Conservation (phyloP, 1,140 invertebrate species). For the Protaetia brevitarsis region DNA sequence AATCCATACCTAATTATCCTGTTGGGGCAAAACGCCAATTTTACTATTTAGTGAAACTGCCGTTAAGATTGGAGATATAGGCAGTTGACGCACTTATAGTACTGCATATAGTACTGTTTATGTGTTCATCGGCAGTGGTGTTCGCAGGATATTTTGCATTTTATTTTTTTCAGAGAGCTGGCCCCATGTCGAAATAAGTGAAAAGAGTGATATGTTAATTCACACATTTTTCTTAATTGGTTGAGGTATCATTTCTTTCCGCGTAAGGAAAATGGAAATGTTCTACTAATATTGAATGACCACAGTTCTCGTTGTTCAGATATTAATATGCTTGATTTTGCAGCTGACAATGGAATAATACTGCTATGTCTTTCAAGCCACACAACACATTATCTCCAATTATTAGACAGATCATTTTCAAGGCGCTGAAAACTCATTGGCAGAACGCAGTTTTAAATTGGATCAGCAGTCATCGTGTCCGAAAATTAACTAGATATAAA, state of each 20-base stretch:
- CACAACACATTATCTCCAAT: slow-evolving; percentile 33
- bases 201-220: slow-evolving; percentile 30
- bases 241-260: slow-evolving; percentile 25
- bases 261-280: slow-evolving; percentile 17
- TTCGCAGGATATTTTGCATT: no score
- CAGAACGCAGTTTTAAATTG: slow-evolving; percentile 2
- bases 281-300: slow-evolving; percentile 21
- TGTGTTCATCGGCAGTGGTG: no score
- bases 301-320: not conserved
- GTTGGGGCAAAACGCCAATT: no score
- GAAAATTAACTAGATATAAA: slow-evolving; percentile 3
- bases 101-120: no score
- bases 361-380: slow-evolving; percentile 34
- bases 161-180: no score
- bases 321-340: slow-evolving; percentile 34
- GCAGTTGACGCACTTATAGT: no score
- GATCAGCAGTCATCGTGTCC: not conserved
- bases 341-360: slow-evolving; percentile 33
- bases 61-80: no score
- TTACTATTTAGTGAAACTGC: no score
- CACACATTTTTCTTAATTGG: slow-evolving; percentile 32
- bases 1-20: no score
- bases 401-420: slow-evolving; percentile 34
- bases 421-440: slow-evolving; percentile 31
- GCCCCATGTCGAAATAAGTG: slow-evolving; percentile 26